Evolutionary conservation across 2,888 invertebrate genomes (phyloP).

Genomic region (Nymphalis polychloros): DNA sequence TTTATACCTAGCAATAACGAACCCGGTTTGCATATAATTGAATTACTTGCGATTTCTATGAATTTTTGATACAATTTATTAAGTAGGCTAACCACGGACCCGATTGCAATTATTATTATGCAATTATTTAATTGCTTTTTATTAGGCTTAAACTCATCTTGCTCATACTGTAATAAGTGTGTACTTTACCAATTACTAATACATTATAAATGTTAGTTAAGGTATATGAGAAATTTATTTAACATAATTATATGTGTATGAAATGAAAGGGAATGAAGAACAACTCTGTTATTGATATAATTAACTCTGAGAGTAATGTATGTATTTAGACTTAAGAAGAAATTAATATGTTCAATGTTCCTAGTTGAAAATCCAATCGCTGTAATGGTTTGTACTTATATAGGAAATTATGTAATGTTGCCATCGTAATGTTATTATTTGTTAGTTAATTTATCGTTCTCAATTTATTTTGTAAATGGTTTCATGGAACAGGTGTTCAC

Average conservation of each 20-base stretch:
- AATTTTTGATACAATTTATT: constrained; percentile 45
- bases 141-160: no score
- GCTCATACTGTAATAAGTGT: not conserved
- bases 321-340: constrained; percentile 53
- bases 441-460: constrained; percentile 13
- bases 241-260: constrained; percentile 58
- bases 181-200: not conserved
- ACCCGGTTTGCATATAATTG: constrained; percentile 56
- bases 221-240: constrained; percentile 61
- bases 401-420: constrained; percentile 49
- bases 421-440: constrained; percentile 34
- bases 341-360: constrained; percentile 39
- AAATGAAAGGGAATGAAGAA: constrained; percentile 56
- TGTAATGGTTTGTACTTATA: constrained; percentile 39
- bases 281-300: constrained; percentile 70
- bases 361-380: constrained; percentile 2
- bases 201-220: constrained; percentile 14
- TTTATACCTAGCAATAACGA: constrained; percentile 49
- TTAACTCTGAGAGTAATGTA: constrained; percentile 55
- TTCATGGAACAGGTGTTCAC: constrained; percentile 40
- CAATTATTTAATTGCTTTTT: no score
- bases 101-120: no score
- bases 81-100: not conserved
- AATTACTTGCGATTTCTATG: constrained; percentile 49
- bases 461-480: constrained; percentile 22